Conservation (phyloP, 2,888 invertebrate genomes). For the Mythimna impura region DNA sequence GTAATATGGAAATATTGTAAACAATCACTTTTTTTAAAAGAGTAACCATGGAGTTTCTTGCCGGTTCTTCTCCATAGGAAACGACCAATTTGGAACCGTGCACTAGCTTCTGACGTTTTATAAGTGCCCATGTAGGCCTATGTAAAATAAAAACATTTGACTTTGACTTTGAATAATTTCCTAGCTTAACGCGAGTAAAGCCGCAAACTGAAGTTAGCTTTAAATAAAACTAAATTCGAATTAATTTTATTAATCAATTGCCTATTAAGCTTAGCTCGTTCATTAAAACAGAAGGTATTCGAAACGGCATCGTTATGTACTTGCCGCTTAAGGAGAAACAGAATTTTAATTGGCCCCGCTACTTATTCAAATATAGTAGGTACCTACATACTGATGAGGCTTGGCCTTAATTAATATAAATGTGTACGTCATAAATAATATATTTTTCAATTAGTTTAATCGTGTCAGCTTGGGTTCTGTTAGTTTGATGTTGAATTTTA, state of each 20-base stretch:
- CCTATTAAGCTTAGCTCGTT: slow-evolving; percentile 47
- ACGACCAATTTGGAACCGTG: too few relatives aligned
- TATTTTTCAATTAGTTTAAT: slow-evolving; percentile 39
- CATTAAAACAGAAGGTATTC: slow-evolving; percentile 59
- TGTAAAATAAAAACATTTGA: too few relatives aligned
- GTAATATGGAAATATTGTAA: too few relatives aligned
- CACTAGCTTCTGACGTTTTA: too few relatives aligned
- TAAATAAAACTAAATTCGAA: slow-evolving; percentile 39
- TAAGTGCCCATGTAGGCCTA: too few relatives aligned
- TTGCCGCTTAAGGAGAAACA: slow-evolving; percentile 46
- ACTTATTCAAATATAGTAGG: slow-evolving; percentile 60
- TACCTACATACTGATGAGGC: slow-evolving; percentile 48
- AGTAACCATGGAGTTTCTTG: too few relatives aligned
- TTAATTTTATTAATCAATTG: slow-evolving; percentile 45
- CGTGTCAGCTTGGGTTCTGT: neutral
- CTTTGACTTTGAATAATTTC: too few relatives aligned
- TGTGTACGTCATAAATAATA: slow-evolving; percentile 43
- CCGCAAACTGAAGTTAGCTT: neutral
- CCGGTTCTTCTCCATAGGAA: too few relatives aligned
- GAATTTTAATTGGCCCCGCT: slow-evolving; percentile 65
- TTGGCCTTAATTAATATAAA: slow-evolving; percentile 56
- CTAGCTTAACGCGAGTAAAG: neutral
- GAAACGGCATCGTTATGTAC: slow-evolving; percentile 16
- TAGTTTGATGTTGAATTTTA: slow-evolving; percentile 1
- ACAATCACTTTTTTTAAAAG: too few relatives aligned